Percentiles rank a stretch among this genome's conserved stretches.
These are phyloP conservation scores for Hypotaenidia philippensis DNA, from an alignment of 2,797 vertebrate species.

Conservation along the genomic window DNA sequence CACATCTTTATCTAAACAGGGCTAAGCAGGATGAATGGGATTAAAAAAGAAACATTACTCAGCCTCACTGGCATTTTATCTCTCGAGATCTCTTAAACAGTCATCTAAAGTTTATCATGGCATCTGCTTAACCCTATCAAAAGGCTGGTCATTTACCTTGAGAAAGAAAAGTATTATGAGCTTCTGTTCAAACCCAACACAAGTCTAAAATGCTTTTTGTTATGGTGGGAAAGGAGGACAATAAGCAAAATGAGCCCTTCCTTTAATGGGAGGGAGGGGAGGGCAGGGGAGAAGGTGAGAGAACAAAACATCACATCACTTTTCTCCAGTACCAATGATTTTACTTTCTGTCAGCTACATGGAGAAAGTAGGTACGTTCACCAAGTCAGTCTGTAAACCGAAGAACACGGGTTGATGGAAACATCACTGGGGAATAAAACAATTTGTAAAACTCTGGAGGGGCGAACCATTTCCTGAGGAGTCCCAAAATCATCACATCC, in stretches of 20 bases:
- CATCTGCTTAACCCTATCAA: neutral
- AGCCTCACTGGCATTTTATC: neutral
- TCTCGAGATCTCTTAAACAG: neutral
- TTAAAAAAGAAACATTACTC: conserved; percentile 6
- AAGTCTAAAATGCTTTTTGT: neutral
- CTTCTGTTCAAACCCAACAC: neutral
- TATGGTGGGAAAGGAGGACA: neutral
- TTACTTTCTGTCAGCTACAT: neutral
- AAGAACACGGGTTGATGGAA: neutral
- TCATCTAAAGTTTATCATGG: neutral
- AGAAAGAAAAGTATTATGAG: neutral
- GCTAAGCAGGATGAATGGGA: neutral
- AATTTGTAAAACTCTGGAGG: neutral
- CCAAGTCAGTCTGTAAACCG: neutral
- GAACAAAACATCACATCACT: neutral
- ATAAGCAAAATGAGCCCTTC: neutral
- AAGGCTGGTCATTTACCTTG: neutral
- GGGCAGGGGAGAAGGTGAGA: neutral
- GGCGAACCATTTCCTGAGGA: neutral
- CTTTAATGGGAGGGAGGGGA: neutral
- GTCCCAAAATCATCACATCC: neutral
- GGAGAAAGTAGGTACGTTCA: neutral
- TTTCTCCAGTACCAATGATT: neutral
- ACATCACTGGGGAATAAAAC: neutral
- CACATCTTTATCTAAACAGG: neutral